These are phyloP conservation scores for Lytechinus pictus DNA, from an alignment of 35 echinoderm and acorn worm genomes.

Conservation along the genomic window DNA sequence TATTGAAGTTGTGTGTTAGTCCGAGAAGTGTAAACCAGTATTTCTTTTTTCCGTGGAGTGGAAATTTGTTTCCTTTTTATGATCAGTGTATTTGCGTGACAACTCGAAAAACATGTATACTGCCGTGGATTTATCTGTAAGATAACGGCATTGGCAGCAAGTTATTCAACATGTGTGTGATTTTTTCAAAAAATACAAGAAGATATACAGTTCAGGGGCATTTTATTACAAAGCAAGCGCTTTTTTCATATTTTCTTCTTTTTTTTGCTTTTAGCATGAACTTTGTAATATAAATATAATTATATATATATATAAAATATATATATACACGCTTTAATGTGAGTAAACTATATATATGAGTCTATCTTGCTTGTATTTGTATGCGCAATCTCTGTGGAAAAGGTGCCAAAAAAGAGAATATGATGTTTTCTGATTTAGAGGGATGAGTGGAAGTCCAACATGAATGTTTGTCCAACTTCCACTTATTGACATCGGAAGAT, in stretches of 20 bases:
- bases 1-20: neutral
- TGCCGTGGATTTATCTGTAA: neutral
- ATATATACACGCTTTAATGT: slow-evolving; percentile 22
- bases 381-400: neutral
- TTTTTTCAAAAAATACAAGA: slow-evolving; percentile 10
- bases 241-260: neutral
- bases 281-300: slow-evolving; percentile 9
- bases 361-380: slow-evolving; percentile 23
- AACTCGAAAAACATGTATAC: neutral
- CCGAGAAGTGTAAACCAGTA: neutral
- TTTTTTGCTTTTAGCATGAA: neutral
- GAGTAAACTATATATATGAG: neutral
- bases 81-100: neutral
- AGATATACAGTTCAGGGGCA: slow-evolving; percentile 38
- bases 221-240: slow-evolving; percentile 26
- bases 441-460: neutral
- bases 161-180: slow-evolving; percentile 40
- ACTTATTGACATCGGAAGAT: neutral
- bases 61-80: neutral
- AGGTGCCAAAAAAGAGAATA: slow-evolving; percentile 2
- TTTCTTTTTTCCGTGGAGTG: slow-evolving; percentile 6
- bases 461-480: neutral
- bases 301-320: slow-evolving; percentile 32
- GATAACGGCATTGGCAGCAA: neutral
- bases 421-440: neutral